Base-by-base conservation (phyloP, 1,140 invertebrate genomes). In the Euglossa dilemma region DNA sequence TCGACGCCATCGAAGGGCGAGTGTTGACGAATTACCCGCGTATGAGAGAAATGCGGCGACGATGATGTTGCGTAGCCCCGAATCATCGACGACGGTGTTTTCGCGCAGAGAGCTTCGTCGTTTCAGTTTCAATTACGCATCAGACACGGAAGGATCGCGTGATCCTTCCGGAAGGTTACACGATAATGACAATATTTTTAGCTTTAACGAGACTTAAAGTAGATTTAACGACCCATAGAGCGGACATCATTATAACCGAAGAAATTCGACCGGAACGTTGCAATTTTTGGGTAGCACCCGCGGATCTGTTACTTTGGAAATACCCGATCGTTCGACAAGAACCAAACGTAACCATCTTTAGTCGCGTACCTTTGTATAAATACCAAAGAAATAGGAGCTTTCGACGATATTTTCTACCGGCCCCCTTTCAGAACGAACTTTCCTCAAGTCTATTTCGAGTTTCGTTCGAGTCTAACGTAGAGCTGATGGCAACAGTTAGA, bases 11-110 rank as follows among this genome's bases (percentile, higher is more conserved):
- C 54, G 23, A 47, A 66, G n/a, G n/a, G n/a, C 16, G 23, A 7
- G 59, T n/a, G 20, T 76, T 64, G 50, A 64, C 25, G 36, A 50
- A 74, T 64, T 54, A 25, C 54, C n/a, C 77, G 67, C 45, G 66
- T 36, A 54, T 45, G 69, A 50, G 16, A 28, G 45, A 61, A 43
- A 20, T 45, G 25, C n/a, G 78, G 70, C 28, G 52, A 43, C 16
- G 61, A 54, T 70, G 81, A 75, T 73, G 77, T 88, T 70, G 78
- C 76, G 87, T 85, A 86, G 87, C 88, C 88, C 89, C 88, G 88
- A 85, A 85, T 89, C 88, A 89, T 88, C 87, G 82, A 64, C 80
- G 76, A 84, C 87, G 87, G 78, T 89, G 70, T 70, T 64, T 76
- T 76, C 80, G 73, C 50, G 77, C 80, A 80, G 77, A 85, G 84